These are phyloP conservation scores for Sclerodermus sp. DNA, from an alignment of 2,888 invertebrate species.

Conservation along the genomic window DNA sequence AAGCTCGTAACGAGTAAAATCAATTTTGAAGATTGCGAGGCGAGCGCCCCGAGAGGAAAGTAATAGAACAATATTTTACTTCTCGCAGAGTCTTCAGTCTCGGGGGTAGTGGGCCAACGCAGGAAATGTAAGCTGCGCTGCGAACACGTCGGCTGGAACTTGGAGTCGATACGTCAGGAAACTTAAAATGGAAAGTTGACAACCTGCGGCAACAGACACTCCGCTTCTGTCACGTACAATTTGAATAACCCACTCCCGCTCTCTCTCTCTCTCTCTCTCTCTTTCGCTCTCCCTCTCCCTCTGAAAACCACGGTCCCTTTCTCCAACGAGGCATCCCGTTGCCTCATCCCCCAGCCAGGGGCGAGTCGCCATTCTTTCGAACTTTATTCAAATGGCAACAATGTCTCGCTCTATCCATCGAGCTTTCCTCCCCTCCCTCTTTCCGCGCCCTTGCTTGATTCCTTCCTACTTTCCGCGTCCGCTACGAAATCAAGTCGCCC, in stretches of 20 bases:
- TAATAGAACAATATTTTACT: constrained; percentile 19
- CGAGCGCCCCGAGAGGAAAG: not conserved
- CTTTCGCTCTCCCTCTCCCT: constrained; percentile 1
- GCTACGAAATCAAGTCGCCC: too few relatives aligned
- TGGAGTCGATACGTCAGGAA: constrained; percentile 16
- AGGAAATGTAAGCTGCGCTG: not conserved
- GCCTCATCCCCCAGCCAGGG: not conserved
- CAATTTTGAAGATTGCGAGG: constrained; percentile 5
- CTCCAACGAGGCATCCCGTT: not conserved
- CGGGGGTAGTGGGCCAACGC: constrained; percentile 1
- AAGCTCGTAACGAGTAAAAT: constrained; percentile 2
- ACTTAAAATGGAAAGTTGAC: constrained; percentile 30
- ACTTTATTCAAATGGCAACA: constrained; percentile 33
- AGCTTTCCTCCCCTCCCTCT: not conserved
- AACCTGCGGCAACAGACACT: constrained; percentile 22
- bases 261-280: not conserved
- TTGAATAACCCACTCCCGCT: constrained; percentile 23
- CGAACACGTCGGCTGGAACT: constrained; percentile 9
- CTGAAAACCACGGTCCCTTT: too few relatives aligned
- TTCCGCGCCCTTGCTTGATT: not conserved
- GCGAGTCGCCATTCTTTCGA: constrained; percentile 23
- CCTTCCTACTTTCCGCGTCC: not conserved
- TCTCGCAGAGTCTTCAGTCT: constrained; percentile 4
- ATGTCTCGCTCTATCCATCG: constrained; percentile 9
- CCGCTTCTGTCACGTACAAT: constrained; percentile 34